Evolutionary conservation across 2,113 vertebrate genomes (phyloP), one percentile per base, ranked within the genome.

Genomic region (Miniopterus natalensis): DNA sequence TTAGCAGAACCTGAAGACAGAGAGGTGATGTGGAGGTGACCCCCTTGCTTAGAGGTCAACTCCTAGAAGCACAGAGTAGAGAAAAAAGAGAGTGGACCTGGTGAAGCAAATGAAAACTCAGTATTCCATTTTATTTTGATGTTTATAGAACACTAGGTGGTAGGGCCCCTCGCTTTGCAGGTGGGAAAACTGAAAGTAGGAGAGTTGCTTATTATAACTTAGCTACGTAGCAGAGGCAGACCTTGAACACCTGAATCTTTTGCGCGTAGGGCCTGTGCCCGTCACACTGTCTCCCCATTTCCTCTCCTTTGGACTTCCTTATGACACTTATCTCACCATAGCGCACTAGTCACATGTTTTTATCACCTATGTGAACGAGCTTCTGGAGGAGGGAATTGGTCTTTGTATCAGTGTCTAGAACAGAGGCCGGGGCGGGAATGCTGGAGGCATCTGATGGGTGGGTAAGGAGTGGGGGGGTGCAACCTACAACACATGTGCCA

Each of bases 271-370:
- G 47, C 85, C 66, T 40, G 49, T n/a, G 42, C 45, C 59, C 66
- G 92, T 68, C 90, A 55, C 10, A 75, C 31, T 21, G 23, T 18
- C 55, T 75, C 73, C 14, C 0, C 51, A 36, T 57, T 53, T 45
- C 18, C 29, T 91, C 53, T 31, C 17, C 75, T 95, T 90, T 88
- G 75, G 84, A 74, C 61, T 94, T 93, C 63, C 75, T 88, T 84
- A 81, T 81, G 79, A 66, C 8, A 49, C 42, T 47, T 92, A 51
- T 17, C 29, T 93, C 61, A 77, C 45, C 13, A 10, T 23, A 57
- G 61, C 59, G 20, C 53, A 4, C 80, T 89, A 89, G 36, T 84
- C 47, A 75, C 85, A 65, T 77, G 21, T 87, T 88, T 91, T 91
- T 79, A 87, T 92, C 47, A 63, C 55, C 74, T 42, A 21, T 45